phyloP scores from a whole-genome alignment of 2,113 vertebrate species.

The Leptosomus discolor region DNA sequence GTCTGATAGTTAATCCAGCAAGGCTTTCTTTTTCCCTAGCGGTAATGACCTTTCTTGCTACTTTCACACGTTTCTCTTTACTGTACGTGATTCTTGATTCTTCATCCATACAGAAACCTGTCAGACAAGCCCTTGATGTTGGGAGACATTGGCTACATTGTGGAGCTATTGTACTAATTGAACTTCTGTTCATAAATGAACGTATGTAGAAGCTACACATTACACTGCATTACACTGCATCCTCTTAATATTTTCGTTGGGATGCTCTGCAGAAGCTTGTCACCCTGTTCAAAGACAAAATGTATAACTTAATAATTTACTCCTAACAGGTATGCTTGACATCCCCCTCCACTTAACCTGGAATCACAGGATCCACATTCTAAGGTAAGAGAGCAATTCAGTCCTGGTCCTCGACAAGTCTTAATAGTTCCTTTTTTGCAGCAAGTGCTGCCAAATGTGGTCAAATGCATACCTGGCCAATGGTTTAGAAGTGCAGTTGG shows the following conservation, averaged over 20 bases:
- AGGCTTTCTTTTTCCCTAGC: not conserved
- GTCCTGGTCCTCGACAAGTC: not conserved
- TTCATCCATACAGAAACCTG: not conserved
- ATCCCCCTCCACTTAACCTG: conserved; percentile 37
- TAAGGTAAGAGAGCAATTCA: conserved; percentile 57
- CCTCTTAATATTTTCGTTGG: not conserved
- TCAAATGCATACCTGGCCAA: conserved; percentile 14
- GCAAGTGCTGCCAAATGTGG: conserved; percentile 41
- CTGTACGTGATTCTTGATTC: not conserved
- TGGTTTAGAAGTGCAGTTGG: conserved; percentile 13
- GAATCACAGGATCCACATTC: conserved; percentile 29
- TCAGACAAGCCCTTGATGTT: not conserved
- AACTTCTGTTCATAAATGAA: conserved; percentile 1
- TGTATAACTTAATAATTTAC: not conserved
- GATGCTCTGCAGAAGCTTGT: not conserved
- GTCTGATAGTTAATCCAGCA: too few species aligned
- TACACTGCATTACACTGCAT: not conserved
- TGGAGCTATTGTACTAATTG: not conserved
- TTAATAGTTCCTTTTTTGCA: conserved; percentile 33
- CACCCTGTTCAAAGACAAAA: not conserved
- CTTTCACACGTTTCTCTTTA: not conserved
- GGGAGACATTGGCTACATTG: not conserved
- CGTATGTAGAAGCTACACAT: not conserved
- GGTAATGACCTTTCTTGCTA: not conserved
- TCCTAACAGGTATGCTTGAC: not conserved